phyloP scores from a whole-genome alignment of 2,113 vertebrate species.

The Gallinago jamesoni region DNA sequence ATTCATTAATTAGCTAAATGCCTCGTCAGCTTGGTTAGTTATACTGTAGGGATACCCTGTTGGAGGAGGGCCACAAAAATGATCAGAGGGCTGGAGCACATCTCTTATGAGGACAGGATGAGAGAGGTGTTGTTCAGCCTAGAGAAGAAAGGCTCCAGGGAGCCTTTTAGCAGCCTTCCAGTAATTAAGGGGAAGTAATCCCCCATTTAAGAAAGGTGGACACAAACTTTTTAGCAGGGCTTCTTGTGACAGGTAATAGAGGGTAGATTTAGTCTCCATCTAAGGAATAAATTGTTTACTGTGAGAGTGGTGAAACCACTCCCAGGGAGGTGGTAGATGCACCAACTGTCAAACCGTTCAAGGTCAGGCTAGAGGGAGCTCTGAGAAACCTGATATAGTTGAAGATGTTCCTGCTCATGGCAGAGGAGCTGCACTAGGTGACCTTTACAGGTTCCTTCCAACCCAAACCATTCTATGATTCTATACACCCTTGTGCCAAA shows the following conservation, averaged over 20 bases:
- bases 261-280: not conserved
- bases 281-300: not conserved
- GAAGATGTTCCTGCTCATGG: not conserved
- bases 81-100: not conserved
- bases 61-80: not conserved
- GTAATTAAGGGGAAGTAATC: not conserved
- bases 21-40: not conserved
- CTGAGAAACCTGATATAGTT: not conserved
- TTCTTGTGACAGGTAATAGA: not conserved
- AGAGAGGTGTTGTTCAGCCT: not conserved
- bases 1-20: not conserved
- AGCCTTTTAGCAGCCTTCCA: not conserved
- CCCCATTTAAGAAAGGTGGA: not conserved
- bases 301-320: not conserved
- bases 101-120: not conserved
- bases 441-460: not conserved
- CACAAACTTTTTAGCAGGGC: not conserved
- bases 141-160: not conserved
- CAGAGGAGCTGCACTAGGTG: not conserved
- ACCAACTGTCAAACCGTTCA: not conserved
- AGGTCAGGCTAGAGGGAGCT: not conserved
- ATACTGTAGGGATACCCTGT: not conserved
- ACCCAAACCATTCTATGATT: not conserved
- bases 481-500: not conserved
- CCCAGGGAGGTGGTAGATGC: not conserved